A percentile compares a stretch with the other conserved stretches of the same genome.
phyloP scores from a whole-genome alignment of 2,113 vertebrate genomes.

The Oreochromis tanganicae region DNA sequence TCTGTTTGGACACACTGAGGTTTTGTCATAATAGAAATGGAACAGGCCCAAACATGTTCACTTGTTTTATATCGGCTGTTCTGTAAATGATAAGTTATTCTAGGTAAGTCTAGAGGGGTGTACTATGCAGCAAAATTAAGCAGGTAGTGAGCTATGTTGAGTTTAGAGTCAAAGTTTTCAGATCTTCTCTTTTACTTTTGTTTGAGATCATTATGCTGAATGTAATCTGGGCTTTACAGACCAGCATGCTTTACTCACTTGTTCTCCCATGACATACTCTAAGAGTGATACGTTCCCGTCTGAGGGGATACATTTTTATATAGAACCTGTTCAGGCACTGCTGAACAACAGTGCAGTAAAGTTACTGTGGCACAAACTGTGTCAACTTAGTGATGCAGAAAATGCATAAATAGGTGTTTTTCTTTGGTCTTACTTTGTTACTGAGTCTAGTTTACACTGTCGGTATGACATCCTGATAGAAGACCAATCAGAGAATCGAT shows the following conservation, averaged over 20 bases:
- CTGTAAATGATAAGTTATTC: not conserved
- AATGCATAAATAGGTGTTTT: not conserved
- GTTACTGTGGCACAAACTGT: not conserved
- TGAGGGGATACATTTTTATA: not conserved
- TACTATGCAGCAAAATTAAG: not conserved
- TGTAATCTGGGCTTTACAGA: not conserved
- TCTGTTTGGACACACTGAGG: not conserved
- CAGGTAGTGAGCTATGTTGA: not conserved
- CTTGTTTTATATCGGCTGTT: not conserved
- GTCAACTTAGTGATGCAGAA: not conserved
- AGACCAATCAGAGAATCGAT: not conserved
- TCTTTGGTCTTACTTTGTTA: not conserved
- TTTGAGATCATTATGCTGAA: not conserved
- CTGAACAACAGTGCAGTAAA: not conserved
- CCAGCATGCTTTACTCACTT: not conserved
- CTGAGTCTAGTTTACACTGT: not conserved
- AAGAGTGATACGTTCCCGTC: not conserved
- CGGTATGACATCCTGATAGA: not conserved
- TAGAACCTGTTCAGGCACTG: not conserved
- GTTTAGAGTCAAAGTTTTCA: not conserved
- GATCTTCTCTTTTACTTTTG: not conserved
- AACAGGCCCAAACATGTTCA: not conserved
- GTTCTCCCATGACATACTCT: rapidly evolving
- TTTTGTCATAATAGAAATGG: not conserved
- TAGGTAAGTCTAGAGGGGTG: not conserved